A percentile compares a stretch with the other conserved stretches of the same genome.
phyloP scores from a whole-genome alignment of 2,888 invertebrate genomes.

The Buathra laborator region DNA sequence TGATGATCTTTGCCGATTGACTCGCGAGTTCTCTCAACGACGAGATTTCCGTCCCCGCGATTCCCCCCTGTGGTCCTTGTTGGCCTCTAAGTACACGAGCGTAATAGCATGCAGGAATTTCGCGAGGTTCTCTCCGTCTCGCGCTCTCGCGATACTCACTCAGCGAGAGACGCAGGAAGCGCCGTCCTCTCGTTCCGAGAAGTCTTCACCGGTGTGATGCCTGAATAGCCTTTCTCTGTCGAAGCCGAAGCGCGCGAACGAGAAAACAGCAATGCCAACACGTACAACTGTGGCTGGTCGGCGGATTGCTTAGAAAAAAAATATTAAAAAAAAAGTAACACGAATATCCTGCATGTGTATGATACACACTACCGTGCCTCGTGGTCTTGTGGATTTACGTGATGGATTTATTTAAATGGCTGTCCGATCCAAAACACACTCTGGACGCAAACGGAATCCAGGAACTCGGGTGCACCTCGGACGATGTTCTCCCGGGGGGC shows the following conservation, averaged over 20 bases:
- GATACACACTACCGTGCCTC: background rate
- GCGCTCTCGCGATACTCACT: slow-evolving; percentile 23
- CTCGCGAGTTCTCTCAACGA: background rate
- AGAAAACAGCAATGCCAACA: slow-evolving; percentile 13
- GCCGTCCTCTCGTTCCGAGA: slow-evolving; percentile 68
- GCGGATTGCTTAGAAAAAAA: slow-evolving; percentile 47
- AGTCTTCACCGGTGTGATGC: slow-evolving; percentile 59
- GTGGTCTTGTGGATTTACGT: slow-evolving; percentile 34
- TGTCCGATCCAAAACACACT: background rate
- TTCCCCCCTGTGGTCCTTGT: background rate
- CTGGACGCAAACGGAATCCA: slow-evolving; percentile 25
- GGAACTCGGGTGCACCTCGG: slow-evolving; percentile 60
- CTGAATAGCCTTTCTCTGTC: slow-evolving; percentile 68
- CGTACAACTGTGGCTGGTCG: slow-evolving; percentile 18
- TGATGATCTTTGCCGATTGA: no score
- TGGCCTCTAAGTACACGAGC: slow-evolving; percentile 60
- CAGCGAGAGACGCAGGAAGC: slow-evolving; percentile 55
- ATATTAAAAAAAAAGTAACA: slow-evolving; percentile 12
- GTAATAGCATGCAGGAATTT: slow-evolving; percentile 73
- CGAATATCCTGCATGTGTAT: slow-evolving; percentile 4
- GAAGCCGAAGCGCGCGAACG: slow-evolving; percentile 40
- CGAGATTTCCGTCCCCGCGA: background rate
- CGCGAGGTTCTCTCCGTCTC: slow-evolving; percentile 52
- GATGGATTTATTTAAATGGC: slow-evolving; percentile 49
- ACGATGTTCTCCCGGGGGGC: slow-evolving; percentile 67